A percentile compares a stretch with the other conserved stretches of the same genome.
These are phyloP conservation scores for Liasis olivaceus DNA, from an alignment of 2,797 vertebrate species.

Conservation along the genomic window DNA sequence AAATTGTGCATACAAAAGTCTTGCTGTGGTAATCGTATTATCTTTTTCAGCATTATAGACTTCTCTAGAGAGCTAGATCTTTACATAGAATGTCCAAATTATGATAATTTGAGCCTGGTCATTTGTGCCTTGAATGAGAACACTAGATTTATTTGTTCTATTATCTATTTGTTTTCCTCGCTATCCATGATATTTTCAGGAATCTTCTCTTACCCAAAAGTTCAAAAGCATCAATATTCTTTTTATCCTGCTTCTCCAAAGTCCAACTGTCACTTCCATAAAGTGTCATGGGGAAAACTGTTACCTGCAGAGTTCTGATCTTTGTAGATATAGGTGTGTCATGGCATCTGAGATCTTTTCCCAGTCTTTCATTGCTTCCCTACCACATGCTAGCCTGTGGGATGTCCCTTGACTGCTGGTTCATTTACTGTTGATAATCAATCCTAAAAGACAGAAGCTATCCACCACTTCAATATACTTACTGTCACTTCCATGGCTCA, in stretches of 20 bases:
- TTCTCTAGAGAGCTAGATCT: background rate
- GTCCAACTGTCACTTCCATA: background rate
- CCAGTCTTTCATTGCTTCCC: background rate
- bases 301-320: background rate
- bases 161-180: background rate
- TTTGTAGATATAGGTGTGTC: background rate
- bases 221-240: background rate
- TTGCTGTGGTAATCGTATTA: too few species aligned
- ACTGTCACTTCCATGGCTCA: background rate
- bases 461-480: background rate
- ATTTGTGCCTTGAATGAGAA: background rate
- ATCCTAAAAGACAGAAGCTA: background rate
- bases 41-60: too few species aligned
- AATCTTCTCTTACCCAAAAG: background rate
- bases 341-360: background rate
- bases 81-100: background rate
- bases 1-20: too few species aligned
- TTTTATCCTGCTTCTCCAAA: background rate
- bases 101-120: background rate
- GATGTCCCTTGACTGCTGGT: background rate
- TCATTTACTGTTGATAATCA: background rate
- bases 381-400: background rate
- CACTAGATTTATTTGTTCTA: background rate
- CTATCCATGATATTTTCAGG: background rate
- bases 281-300: background rate